A percentile compares a stretch with the other conserved stretches of the same genome.
Evolutionary conservation across 2,797 vertebrate genomes (phyloP).

Genomic region (Perodicticus potto): DNA sequence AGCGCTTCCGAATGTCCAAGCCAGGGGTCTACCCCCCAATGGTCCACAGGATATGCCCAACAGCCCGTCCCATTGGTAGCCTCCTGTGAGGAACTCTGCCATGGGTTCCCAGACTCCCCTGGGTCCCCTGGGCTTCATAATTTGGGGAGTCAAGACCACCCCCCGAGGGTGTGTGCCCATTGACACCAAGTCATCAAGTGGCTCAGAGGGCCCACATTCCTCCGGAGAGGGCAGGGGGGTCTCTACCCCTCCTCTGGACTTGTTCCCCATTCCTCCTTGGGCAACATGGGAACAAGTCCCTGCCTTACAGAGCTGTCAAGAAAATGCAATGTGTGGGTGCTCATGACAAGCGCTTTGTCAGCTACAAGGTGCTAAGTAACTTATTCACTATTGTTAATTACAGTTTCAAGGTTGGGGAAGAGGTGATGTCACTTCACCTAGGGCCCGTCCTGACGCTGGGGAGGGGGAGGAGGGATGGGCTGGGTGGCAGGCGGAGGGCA

Average conservation of each 20-base stretch:
- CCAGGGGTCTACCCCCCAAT: background rate
- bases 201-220: background rate
- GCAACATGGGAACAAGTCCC: accelerated
- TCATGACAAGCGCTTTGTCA: background rate
- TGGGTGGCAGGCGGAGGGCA: accelerated
- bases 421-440: accelerated
- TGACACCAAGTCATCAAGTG: too few relatives aligned
- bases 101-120: background rate
- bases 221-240: too few relatives aligned
- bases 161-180: accelerated
- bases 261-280: too few relatives aligned
- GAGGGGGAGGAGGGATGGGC: accelerated
- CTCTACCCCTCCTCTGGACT: background rate
- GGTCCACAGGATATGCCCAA: background rate
- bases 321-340: accelerated
- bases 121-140: too few relatives aligned
- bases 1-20: background rate
- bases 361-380: background rate
- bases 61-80: accelerated
- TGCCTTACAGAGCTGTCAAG: background rate
- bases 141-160: background rate
- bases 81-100: accelerated
- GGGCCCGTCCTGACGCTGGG: accelerated
- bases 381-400: background rate
- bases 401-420: too few relatives aligned